Base-by-base conservation (phyloP, 2,113 vertebrate genomes). In the Hippocampus barbouri region DNA sequence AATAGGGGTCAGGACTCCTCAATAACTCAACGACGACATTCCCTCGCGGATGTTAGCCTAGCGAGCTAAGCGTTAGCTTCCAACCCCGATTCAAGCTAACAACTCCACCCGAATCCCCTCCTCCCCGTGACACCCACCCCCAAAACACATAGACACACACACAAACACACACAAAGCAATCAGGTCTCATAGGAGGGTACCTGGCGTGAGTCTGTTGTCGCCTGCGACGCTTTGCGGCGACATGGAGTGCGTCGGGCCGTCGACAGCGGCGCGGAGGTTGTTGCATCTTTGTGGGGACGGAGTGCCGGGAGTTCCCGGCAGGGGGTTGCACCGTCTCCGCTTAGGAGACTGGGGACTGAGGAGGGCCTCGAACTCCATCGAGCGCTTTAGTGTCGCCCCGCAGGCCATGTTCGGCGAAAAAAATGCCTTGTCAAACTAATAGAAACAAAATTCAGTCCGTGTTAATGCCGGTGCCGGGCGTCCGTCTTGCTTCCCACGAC, bases 291-390 rank as follows among this genome's bases (percentile, higher is more conserved):
- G 93, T 56, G 92, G 91, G 51, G 93, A 93, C 77, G 93, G 93
- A 84, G 92, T 88, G 72, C 89, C 88, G 54, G 92, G 86, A 86
- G 92, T 91, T 87, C 94, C 94, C 71, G 94, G 91, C 65, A 95
- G 84, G 72, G 94, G 94, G 78, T 91, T 93, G 90, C 94, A 96
- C 90, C 94, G 91, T 82, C 95, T 91, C 79, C 95, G 93, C 88
- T 96, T 96, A 38, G 94, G 94, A 74, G 94, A 96, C 78, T 94
- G 93, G 30, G 95, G 95, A 87, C 93, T 95, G 85, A 96, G 92
- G 80, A 96, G 92, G 89, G 94, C 94, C 92, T 96, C 94, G 73
- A 96, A 96, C 91, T 96, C 95, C 93, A 95, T 94, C 69, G 94
- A 93, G 75, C 95, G 91, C 83, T 95, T 95, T 89, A 96, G 90